Evolutionary conservation across 2,888 invertebrate species (phyloP).

Genomic region (Dicroscelio sp.): DNA sequence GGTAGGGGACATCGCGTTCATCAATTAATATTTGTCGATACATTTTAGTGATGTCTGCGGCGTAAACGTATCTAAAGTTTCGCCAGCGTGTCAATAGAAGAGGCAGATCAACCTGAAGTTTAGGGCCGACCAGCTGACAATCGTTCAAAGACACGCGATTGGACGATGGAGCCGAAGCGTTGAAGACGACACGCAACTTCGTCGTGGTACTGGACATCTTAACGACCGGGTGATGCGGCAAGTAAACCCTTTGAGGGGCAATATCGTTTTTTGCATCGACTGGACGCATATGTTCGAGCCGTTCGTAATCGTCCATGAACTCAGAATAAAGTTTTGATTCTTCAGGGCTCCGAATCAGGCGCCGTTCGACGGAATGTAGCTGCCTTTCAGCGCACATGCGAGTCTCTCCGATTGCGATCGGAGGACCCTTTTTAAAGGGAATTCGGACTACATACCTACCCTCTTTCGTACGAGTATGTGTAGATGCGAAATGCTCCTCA

Average conservation of each 20-base stretch:
- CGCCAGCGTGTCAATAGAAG: neutral
- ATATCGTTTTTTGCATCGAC: neutral
- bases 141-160: conserved; percentile 82
- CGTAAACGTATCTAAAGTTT: neutral
- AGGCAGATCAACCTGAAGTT: neutral
- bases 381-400: neutral
- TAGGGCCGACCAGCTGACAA: conserved; percentile 76
- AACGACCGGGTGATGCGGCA: conserved; percentile 83
- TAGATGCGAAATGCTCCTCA: neutral
- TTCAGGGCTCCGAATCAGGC: neutral
- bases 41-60: conserved; percentile 70
- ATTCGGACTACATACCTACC: neutral
- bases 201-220: conserved; percentile 80
- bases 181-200: conserved; percentile 71
- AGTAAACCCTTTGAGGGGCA: neutral
- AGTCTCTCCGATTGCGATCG: neutral
- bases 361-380: neutral
- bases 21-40: conserved; percentile 79
- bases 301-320: neutral
- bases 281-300: neutral
- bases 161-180: conserved; percentile 81
- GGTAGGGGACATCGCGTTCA: conserved; percentile 73
- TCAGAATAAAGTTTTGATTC: neutral
- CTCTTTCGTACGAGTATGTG: neutral
- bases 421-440: conserved; percentile 28